Evolutionary conservation across 1,140 invertebrate genomes (phyloP), one percentile per base, ranked within the genome.

Genomic region (Papilio polyxenes): DNA sequence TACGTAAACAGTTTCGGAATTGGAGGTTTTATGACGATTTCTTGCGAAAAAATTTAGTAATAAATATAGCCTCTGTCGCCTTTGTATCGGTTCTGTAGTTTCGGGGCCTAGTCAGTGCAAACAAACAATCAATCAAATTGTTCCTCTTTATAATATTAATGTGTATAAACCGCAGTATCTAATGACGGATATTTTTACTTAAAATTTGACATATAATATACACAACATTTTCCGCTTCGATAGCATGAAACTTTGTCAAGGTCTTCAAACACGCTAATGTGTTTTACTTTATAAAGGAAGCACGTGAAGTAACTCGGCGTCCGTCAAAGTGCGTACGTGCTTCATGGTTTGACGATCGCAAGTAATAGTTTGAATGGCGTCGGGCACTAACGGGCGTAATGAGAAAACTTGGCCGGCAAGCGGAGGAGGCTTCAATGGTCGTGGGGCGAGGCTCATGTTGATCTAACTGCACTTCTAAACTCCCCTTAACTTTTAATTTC

Each of bases 341-440:
- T 83, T 78, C 81, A 74, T 75, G 83, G 81, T 87, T 90, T 86
- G 87, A 88, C 81, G 86, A 75, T 84, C 84, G 76, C 85, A 84
- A 86, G 87, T 87, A 87, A 86, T 87, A 89, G 85, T 89, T 79
- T 82, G 85, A 90, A 86, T 85, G 84, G 81, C 83, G 87, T 87
- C 83, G 82, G 83, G 85, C 86, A 87, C 84, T 90, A 86, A 89
- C 84, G 87, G 83, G 85, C 84, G 87, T 92, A 92, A 93, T 93
- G 91, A 93, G 90, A 91, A 93, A 93, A 93, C 89, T 93, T 92
- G 87, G 82, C 82, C 87, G 81, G 85, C 82, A 81, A 37, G 56
- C 37, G 13, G 82, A 82, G 53, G 80, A 85, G 80, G 75, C 84
- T 77, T 80, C 85, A 83, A 81, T 87, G 83, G 81, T 85, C 83